Conservation (phyloP, 2,888 invertebrate species). For the Drosophila demipolita region DNA sequence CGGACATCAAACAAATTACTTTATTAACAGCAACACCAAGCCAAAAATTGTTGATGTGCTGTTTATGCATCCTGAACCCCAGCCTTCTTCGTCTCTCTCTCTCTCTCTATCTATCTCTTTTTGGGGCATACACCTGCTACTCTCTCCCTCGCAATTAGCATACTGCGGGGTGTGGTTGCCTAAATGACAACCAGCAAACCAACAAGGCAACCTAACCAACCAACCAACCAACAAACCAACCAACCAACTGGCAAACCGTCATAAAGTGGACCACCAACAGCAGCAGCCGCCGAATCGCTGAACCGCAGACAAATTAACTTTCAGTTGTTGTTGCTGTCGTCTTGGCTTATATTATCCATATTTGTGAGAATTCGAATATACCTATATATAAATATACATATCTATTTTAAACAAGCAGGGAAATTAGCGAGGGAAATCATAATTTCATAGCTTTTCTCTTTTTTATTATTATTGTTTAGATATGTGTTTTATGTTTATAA, state of each 20-base stretch:
- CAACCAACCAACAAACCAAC: slow-evolving; percentile 67
- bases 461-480: slow-evolving; percentile 44
- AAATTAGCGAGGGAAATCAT: slow-evolving; percentile 79
- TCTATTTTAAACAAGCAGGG: slow-evolving; percentile 72
- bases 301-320: slow-evolving; percentile 64
- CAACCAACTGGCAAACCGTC: slow-evolving; percentile 73
- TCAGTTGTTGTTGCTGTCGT: slow-evolving; percentile 48
- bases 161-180: slow-evolving; percentile 76
- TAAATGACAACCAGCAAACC: slow-evolving; percentile 62
- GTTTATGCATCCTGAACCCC: slow-evolving; percentile 60
- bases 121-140: slow-evolving; percentile 29
- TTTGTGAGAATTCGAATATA: slow-evolving; percentile 56
- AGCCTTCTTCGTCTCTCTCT: slow-evolving; percentile 3
- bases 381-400: background rate
- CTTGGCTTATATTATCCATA: slow-evolving; percentile 52
- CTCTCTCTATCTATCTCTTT: slow-evolving; percentile 3
- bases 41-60: slow-evolving; percentile 76
- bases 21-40: slow-evolving; percentile 70
- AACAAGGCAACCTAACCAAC: slow-evolving; percentile 52
- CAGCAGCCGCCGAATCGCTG: slow-evolving; percentile 38
- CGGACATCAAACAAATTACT: slow-evolving; percentile 79
- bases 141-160: slow-evolving; percentile 76
- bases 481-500: slow-evolving; percentile 49
- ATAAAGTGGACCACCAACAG: slow-evolving; percentile 79
- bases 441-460: slow-evolving; percentile 67